Evolutionary conservation across 2,113 vertebrate species (phyloP).

Genomic region (Polypterus senegalus): DNA sequence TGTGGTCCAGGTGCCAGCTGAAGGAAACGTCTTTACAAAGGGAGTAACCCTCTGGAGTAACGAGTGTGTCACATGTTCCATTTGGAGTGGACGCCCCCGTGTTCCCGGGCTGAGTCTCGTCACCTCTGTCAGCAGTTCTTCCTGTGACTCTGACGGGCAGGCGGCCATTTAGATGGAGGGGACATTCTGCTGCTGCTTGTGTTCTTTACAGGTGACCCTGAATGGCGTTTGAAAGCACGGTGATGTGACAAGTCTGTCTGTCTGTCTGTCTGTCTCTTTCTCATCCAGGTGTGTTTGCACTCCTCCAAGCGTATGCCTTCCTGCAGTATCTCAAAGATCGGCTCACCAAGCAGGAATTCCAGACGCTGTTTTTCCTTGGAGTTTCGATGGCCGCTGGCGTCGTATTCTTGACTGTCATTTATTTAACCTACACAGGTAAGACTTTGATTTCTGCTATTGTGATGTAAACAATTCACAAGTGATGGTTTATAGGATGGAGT

Average conservation of each 20-base stretch:
- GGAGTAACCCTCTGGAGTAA: no score
- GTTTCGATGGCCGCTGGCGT: slow-evolving; percentile 75
- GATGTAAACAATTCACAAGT: background rate
- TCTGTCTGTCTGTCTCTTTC: slow-evolving; percentile 17
- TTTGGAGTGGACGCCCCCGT: no score
- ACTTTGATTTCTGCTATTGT: background rate
- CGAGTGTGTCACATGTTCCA: no score
- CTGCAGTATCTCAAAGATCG: slow-evolving; percentile 85
- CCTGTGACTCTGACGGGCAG: no score
- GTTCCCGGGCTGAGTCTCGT: no score
- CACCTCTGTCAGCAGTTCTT: no score
- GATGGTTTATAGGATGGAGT: background rate
- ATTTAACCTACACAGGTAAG: slow-evolving; percentile 88
- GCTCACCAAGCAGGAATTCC: slow-evolving; percentile 86
- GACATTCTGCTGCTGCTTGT: no score
- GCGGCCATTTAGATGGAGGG: no score
- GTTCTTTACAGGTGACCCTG: no score
- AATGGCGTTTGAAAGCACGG: no score
- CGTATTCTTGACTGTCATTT: slow-evolving; percentile 88
- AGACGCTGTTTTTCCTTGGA: slow-evolving; percentile 85
- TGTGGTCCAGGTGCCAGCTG: no score
- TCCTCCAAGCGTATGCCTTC: slow-evolving; percentile 87
- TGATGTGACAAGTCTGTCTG: background rate
- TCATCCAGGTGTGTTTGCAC: slow-evolving; percentile 77
- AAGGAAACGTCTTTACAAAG: no score